Evolutionary conservation across 2,113 vertebrate species (phyloP).

Genomic region (Heterotis niloticus): DNA sequence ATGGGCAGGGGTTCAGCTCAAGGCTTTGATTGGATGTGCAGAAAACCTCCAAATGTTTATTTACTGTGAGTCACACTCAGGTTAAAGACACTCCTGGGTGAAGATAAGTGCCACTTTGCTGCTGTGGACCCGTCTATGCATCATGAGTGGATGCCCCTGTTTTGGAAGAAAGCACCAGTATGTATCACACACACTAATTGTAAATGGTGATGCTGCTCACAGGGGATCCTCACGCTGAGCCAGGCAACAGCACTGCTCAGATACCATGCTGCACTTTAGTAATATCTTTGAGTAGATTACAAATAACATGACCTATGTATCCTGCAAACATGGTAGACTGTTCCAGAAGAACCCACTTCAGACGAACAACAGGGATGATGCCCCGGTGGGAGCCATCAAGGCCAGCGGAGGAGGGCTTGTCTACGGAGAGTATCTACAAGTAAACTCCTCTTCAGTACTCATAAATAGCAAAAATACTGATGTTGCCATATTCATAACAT

Average conservation of each 20-base stretch:
- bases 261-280: not conserved
- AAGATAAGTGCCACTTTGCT: slow-evolving; percentile 30
- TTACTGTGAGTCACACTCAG: not conserved
- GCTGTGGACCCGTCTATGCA: slow-evolving; percentile 28
- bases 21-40: slow-evolving; percentile 54
- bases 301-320: not conserved
- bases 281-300: not conserved
- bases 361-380: slow-evolving; percentile 63
- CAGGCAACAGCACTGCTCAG: too few species aligned
- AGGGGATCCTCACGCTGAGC: not conserved
- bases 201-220: not conserved
- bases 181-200: slow-evolving; percentile 45
- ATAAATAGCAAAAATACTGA: not conserved
- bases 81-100: slow-evolving; percentile 30
- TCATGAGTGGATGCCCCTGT: slow-evolving; percentile 86
- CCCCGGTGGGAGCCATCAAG: slow-evolving; percentile 78
- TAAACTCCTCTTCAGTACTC: slow-evolving; percentile 43
- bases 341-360: slow-evolving; percentile 65
- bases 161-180: slow-evolving; percentile 73
- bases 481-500: not conserved
- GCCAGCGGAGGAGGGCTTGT: slow-evolving; percentile 80
- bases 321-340: slow-evolving; percentile 47
- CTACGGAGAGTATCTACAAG: slow-evolving; percentile 87
- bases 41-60: slow-evolving; percentile 45
- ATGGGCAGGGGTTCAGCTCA: slow-evolving; percentile 37